phyloP scores from a whole-genome alignment of 1,140 invertebrate genomes.

The Belonocnema kinseyi region DNA sequence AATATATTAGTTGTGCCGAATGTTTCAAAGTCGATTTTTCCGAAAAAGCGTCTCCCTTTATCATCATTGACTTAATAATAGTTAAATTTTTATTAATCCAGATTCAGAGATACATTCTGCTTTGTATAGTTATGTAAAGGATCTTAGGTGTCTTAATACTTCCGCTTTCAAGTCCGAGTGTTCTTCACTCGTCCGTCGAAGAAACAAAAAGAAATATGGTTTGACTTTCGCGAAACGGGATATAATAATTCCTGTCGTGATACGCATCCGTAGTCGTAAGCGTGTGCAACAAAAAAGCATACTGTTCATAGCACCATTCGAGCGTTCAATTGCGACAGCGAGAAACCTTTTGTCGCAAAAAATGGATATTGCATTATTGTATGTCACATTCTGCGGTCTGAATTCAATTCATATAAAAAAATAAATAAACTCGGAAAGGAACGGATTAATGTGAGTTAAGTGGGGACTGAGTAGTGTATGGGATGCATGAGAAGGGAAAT shows the following conservation, averaged over 20 bases:
- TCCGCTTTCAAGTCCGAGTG: constrained; percentile 15
- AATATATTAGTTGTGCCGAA: no score
- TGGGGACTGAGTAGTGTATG: no score
- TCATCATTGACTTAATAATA: no score
- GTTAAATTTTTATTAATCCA: no score
- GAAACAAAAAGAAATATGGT: constrained; percentile 37
- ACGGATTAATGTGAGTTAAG: no score
- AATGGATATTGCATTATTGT: no score
- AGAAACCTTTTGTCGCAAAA: background rate
- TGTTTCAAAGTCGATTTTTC: no score
- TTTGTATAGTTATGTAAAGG: constrained; percentile 3
- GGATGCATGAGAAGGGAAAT: no score
- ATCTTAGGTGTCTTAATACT: constrained; percentile 5
- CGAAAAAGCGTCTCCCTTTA: no score
- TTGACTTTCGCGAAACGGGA: constrained; percentile 46
- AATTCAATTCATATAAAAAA: no score
- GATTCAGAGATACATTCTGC: background rate
- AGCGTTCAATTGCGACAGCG: constrained; percentile 38
- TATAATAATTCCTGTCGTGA: constrained; percentile 43
- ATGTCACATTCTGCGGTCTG: constrained; percentile 36
- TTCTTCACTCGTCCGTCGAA: constrained; percentile 18
- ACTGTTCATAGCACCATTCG: constrained; percentile 46
- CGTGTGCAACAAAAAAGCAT: constrained; percentile 32
- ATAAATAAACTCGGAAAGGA: no score
- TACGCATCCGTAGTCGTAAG: constrained; percentile 45